A percentile compares a stretch with the other conserved stretches of the same genome.
Conservation (phyloP, 2,113 vertebrate genomes). For the Delphinapterus leucas region DNA sequence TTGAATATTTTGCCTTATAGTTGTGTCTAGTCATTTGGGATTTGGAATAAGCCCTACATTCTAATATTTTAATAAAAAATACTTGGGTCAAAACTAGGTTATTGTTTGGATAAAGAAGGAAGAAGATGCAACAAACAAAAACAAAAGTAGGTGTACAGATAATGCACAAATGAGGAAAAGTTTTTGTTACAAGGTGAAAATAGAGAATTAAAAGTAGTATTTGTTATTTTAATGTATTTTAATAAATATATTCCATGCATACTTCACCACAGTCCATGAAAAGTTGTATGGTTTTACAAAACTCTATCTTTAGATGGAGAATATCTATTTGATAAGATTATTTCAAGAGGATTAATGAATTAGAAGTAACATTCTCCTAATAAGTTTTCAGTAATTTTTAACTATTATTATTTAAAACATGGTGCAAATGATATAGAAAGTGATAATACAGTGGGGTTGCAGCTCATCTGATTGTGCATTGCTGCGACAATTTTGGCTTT, state of each 20-base stretch:
- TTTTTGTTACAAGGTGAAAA: background rate
- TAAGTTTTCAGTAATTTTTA: background rate
- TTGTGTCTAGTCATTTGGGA: background rate
- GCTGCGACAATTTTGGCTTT: background rate
- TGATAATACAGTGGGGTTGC: background rate
- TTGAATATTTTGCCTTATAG: background rate
- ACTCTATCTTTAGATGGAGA: background rate
- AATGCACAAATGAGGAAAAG: background rate
- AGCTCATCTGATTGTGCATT: background rate
- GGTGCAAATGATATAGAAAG: background rate
- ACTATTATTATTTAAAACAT: background rate
- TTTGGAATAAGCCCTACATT: background rate
- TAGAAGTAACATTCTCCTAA: background rate
- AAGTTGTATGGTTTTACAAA: background rate
- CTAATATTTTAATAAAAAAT: background rate
- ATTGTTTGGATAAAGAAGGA: background rate
- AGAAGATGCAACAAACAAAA: background rate
- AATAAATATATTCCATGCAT: background rate
- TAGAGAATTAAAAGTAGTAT: background rate
- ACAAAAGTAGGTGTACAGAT: background rate
- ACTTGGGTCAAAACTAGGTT: background rate
- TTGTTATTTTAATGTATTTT: background rate
- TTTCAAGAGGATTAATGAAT: background rate
- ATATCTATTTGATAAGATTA: background rate
- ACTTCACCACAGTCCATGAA: background rate